Base-by-base conservation (phyloP, 2,888 invertebrate species). In the Asteroscopus sphinx region DNA sequence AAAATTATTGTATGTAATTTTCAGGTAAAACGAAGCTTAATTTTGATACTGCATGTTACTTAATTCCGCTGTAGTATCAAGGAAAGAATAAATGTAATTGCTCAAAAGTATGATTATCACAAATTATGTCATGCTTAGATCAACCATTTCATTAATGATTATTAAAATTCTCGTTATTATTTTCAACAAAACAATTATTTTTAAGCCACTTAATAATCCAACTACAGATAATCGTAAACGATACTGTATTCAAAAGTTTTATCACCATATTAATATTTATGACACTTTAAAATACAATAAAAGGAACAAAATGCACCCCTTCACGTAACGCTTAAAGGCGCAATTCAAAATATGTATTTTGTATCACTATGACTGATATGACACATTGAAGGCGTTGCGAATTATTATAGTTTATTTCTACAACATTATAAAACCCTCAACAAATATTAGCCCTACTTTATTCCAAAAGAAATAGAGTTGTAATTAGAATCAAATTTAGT, bases 311-410 rank as follows among this genome's bases (percentile, higher is more conserved):
- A 86, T 73, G 63, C 78, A 86, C 91, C 92, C 91, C 86, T 86
- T 81, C 69, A 70, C 65, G 68, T 79, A 77, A 73, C 70, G 74
- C 77, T 82, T 86, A 87, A 89, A 88, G 82, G 82, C 77, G 83
- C 87, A 86, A 87, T 86, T 86, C 86, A 90, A 92, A 93, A 92
- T 92, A 91, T 92, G 89, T 92, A 92, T 91, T 92, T 90, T 86
- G 88, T 92, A 88, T 89, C 83, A 79, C 80, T 85, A 91, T 93
- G 92, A 93, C 85, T 91, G 92, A 94, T 94, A 93, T 93, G 93
- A 93, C 93, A 93, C 85, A 88, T 89, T 87, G 89, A 91, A 93
- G 93, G 93, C 93, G 93, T 93, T 91, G 74, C 94, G 90, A 94
- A 94, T 93, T 90, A 90, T 81, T 85, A 82, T 81, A 83, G 73